Evolutionary conservation across 2,113 vertebrate species (phyloP), one percentile per base, ranked within the genome.

Genomic region (Variabilichromis moorii): DNA sequence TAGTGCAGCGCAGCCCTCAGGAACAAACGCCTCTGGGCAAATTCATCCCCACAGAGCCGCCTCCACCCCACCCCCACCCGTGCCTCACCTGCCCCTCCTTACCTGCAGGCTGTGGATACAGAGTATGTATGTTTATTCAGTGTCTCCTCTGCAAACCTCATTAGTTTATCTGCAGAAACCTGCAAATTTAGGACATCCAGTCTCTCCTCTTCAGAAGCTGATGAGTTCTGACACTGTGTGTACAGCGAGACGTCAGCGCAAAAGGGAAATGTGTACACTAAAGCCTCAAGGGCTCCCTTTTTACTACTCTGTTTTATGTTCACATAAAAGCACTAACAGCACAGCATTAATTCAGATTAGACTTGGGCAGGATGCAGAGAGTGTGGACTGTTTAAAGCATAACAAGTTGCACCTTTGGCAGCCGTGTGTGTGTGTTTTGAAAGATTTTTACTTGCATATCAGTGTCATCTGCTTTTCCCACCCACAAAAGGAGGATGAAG

Each of bases 401-500:
- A 66, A 88, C 37, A 31, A 79, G 12, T 51, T 33, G 26, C 16
- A 12, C 84, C 26, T 66, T 51, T 17, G 21, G 73, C 85, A 17
- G 53, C 16, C 7, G 2, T 63, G 37, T 7, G 35, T 73, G 33
- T 26, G 82, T 19, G 9, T 47, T 24, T 47, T 26, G 7, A 24
- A 42, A 80, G 7, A 80, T 61, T 68, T 51, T 84, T 59, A 21
- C 63, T 78, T 8, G 4, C 11, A 2, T 53, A 9, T 84, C 7
- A 50, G 55, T 76, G 68, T 82, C 51, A 71, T 24, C 24, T 59
- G 21, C 17, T 54, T 51, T 17, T 55, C 2, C 1, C 31, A 35
- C 26, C 42, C 10, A 8, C 19, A 19, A 13, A 45, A 96, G 95
- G 93, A 95, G 78, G 95, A 96, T 8, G 95, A 98, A 96, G 97